Conservation (phyloP, 2,113 vertebrate genomes). For the Oxyura jamaicensis region DNA sequence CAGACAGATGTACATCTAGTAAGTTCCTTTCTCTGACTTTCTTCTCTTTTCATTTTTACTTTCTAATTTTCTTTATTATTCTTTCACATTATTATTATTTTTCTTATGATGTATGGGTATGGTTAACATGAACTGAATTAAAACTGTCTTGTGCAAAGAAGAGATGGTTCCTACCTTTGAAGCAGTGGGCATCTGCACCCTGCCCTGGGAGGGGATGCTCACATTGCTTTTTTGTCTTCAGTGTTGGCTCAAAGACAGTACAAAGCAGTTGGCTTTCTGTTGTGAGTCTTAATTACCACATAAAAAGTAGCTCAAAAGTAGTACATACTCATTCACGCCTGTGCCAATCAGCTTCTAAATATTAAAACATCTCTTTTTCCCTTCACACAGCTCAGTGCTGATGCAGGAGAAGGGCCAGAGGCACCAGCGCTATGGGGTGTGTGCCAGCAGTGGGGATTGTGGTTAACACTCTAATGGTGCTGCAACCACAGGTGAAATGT, state of each 20-base stretch:
- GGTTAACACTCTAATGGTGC: neutral
- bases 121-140: neutral
- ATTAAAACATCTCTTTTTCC: neutral
- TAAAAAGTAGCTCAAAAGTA: neutral
- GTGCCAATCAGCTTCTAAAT: neutral
- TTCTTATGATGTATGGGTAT: neutral
- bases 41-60: neutral
- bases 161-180: neutral
- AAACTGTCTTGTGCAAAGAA: neutral
- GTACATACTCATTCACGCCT: accelerated
- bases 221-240: neutral
- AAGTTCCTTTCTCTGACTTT: neutral
- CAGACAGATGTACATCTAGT: neutral
- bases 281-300: neutral
- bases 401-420: neutral
- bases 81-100: neutral
- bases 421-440: neutral
- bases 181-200: neutral
- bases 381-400: neutral
- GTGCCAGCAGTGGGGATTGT: neutral
- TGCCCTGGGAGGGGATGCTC: neutral
- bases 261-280: neutral
- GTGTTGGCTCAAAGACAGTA: neutral
- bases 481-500: neutral
- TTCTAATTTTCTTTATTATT: neutral